Percentiles rank a stretch among this genome's conserved stretches.
Conservation (phyloP, 2,113 vertebrate species). For the Tragulus kanchil region DNA sequence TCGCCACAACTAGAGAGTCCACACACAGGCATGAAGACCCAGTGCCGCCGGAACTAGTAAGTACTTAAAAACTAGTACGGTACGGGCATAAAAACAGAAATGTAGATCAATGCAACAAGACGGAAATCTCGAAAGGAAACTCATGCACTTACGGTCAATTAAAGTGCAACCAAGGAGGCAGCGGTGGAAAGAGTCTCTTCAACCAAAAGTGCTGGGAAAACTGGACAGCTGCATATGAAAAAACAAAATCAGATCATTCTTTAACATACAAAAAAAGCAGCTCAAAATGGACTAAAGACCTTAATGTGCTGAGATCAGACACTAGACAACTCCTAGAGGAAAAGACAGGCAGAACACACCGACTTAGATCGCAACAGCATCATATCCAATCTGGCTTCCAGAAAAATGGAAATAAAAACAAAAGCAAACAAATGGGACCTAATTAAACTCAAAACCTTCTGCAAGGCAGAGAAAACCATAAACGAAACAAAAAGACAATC, state of each 20-base stretch:
- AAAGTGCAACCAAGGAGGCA: not conserved
- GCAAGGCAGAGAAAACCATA: not conserved
- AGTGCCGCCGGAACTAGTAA: rapidly evolving
- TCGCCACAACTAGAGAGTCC: not conserved
- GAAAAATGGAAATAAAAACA: too few species aligned
- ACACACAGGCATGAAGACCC: not conserved
- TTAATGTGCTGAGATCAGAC: not conserved
- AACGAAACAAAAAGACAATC: not conserved
- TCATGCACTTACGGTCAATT: not conserved
- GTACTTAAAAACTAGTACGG: not conserved
- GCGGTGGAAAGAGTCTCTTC: not conserved
- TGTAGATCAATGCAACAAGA: not conserved
- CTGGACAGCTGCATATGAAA: not conserved
- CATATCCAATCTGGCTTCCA: too few species aligned
- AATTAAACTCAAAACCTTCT: not conserved
- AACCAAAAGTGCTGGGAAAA: not conserved
- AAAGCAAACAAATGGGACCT: not conserved
- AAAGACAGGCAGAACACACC: too few species aligned
- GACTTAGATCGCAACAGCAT: too few species aligned
- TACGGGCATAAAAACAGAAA: not conserved
- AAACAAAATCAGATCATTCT: not conserved
- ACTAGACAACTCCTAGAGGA: not conserved
- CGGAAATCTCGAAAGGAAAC: not conserved
- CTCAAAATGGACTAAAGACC: not conserved
- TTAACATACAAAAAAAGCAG: not conserved